Conservation (phyloP, 2,888 invertebrate genomes). For the Neuroscelio doddi region DNA sequence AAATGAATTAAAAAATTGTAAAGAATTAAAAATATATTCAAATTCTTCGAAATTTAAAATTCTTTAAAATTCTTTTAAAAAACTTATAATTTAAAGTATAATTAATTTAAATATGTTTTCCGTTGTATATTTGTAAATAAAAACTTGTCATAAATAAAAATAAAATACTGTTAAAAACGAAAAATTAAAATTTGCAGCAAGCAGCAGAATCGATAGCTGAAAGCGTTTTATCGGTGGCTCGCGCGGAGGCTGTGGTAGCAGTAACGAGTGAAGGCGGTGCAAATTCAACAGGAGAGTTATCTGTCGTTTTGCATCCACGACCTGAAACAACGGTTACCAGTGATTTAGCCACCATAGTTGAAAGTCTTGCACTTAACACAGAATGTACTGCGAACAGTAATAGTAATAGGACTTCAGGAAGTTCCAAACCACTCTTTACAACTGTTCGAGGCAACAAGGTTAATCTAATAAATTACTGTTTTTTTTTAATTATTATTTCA, state of each 20-base stretch:
- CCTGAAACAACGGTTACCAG: constrained; percentile 76
- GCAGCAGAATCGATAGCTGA: constrained; percentile 93
- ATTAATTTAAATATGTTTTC: no score
- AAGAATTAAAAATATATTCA: no score
- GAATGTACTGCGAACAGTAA: constrained; percentile 73
- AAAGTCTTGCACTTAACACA: constrained; percentile 80
- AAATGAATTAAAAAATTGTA: no score
- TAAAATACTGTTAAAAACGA: no score
- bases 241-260: constrained; percentile 80
- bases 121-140: no score
- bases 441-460: constrained; percentile 69
- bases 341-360: constrained; percentile 90
- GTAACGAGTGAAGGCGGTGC: constrained; percentile 73
- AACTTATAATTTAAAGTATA: no score
- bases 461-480: constrained; percentile 13
- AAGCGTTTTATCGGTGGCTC: constrained; percentile 82
- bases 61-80: no score
- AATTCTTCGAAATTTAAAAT: no score
- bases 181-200: constrained; percentile 71
- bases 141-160: no score
- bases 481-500: no score
- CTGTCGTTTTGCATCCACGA: constrained; percentile 76
- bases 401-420: constrained; percentile 74
- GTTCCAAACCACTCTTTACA: constrained; percentile 65
- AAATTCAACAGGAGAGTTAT: constrained; percentile 75